Evolutionary conservation across 1,140 invertebrate genomes (phyloP).

Genomic region (Euura saliciscinereae): DNA sequence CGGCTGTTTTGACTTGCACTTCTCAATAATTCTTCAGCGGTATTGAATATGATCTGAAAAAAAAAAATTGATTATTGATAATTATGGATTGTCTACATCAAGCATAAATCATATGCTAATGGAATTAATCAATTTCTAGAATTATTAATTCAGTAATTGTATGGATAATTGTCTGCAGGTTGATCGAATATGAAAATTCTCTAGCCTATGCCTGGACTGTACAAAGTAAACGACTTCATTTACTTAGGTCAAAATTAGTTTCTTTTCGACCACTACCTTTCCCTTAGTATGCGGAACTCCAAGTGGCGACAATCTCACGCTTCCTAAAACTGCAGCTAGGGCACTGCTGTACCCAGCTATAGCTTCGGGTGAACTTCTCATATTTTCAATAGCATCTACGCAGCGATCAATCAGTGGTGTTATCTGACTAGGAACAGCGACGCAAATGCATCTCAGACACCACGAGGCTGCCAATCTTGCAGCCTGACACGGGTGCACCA

Average conservation of each 20-base stretch:
- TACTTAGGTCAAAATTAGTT: slow-evolving; percentile 8
- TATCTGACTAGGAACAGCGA: slow-evolving; percentile 92
- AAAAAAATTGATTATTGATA: slow-evolving; percentile 19
- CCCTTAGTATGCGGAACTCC: slow-evolving; percentile 96
- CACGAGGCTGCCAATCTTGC: slow-evolving; percentile 92
- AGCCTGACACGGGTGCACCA: slow-evolving; percentile 92
- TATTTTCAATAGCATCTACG: slow-evolving; percentile 84
- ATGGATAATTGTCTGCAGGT: no score
- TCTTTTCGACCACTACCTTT: slow-evolving; percentile 68
- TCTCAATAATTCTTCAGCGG: slow-evolving; percentile 94
- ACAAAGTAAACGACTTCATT: no score
- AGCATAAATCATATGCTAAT: background rate
- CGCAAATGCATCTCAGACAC: slow-evolving; percentile 90
- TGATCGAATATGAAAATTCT: background rate
- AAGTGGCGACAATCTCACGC: slow-evolving; percentile 87
- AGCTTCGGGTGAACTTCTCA: slow-evolving; percentile 91
- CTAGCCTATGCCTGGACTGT: no score
- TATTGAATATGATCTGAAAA: slow-evolving; percentile 88
- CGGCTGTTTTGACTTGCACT: slow-evolving; percentile 97
- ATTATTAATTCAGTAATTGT: background rate
- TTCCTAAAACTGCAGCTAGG: slow-evolving; percentile 90
- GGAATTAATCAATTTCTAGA: background rate
- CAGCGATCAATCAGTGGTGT: slow-evolving; percentile 91
- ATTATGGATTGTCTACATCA: slow-evolving; percentile 6
- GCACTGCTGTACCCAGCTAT: slow-evolving; percentile 94